Conservation (phyloP, 2,797 vertebrate genomes). For the Syngnathus acus region DNA sequence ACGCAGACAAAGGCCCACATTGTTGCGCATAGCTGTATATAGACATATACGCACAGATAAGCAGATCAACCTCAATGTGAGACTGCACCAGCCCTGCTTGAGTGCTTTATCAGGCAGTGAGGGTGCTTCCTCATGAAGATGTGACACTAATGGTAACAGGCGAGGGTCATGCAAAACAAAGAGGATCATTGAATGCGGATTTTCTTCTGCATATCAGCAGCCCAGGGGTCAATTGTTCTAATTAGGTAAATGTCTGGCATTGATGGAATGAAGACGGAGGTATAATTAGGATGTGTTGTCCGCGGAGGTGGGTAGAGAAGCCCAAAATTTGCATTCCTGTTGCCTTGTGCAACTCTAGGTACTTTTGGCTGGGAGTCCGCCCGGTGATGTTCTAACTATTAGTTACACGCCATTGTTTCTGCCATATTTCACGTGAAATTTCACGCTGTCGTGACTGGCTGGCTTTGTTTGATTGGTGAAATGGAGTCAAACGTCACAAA, state of each 20-base stretch:
- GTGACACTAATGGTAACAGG: slow-evolving; percentile 66
- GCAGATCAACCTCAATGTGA: slow-evolving; percentile 46
- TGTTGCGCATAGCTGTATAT: slow-evolving; percentile 48
- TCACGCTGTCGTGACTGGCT: background rate
- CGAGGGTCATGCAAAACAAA: slow-evolving; percentile 64
- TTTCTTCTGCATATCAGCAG: slow-evolving; percentile 53
- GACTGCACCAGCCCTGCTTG: slow-evolving; percentile 41
- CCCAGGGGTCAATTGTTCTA: slow-evolving; percentile 62
- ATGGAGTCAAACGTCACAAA: background rate
- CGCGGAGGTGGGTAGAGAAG: background rate
- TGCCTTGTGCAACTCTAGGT: too few relatives aligned
- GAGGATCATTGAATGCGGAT: slow-evolving; percentile 62
- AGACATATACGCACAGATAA: slow-evolving; percentile 53
- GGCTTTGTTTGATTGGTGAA: background rate
- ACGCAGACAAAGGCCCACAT: slow-evolving; percentile 53
- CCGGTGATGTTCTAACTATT: too few relatives aligned
- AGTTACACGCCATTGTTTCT: too few relatives aligned
- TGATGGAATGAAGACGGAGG: slow-evolving; percentile 28
- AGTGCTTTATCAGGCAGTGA: slow-evolving; percentile 49
- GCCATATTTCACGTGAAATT: too few relatives aligned
- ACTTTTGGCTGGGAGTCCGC: too few relatives aligned
- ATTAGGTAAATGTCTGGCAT: slow-evolving; percentile 48
- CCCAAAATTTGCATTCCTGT: too few relatives aligned
- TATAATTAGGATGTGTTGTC: slow-evolving; percentile 4
- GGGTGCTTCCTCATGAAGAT: slow-evolving; percentile 59